Evolutionary conservation across 2,888 invertebrate genomes (phyloP).

Genomic region (Nasonia oneida): DNA sequence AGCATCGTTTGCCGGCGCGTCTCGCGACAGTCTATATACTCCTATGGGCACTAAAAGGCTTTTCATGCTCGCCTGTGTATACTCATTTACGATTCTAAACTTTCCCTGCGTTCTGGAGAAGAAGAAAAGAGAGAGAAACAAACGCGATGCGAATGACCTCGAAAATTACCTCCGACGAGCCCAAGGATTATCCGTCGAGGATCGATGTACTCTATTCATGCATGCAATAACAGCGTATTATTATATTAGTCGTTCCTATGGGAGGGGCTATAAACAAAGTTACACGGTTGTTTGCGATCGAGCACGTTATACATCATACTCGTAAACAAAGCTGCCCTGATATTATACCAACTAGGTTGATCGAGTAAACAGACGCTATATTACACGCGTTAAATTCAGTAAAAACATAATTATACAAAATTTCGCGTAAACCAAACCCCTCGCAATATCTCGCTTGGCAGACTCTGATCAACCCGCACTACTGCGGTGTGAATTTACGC

Average conservation of each 20-base stretch:
- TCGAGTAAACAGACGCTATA: too few species aligned
- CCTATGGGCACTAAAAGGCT: conserved; percentile 16
- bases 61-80: conserved; percentile 21
- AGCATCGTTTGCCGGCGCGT: neutral
- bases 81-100: conserved; percentile 9
- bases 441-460: neutral
- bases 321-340: too few species aligned
- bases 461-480: neutral
- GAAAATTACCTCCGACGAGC: neutral
- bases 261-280: too few species aligned
- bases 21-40: neutral
- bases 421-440: too few species aligned
- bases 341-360: too few species aligned
- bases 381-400: too few species aligned
- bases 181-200: neutral
- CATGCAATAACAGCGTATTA: too few species aligned
- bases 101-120: neutral
- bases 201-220: neutral
- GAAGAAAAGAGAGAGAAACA: neutral
- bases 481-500: neutral
- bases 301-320: too few species aligned
- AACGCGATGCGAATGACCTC: neutral
- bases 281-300: too few species aligned
- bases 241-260: too few species aligned
- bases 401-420: too few species aligned